Conservation (phyloP, 1,140 invertebrate species). For the Eubasilissa regina region DNA sequence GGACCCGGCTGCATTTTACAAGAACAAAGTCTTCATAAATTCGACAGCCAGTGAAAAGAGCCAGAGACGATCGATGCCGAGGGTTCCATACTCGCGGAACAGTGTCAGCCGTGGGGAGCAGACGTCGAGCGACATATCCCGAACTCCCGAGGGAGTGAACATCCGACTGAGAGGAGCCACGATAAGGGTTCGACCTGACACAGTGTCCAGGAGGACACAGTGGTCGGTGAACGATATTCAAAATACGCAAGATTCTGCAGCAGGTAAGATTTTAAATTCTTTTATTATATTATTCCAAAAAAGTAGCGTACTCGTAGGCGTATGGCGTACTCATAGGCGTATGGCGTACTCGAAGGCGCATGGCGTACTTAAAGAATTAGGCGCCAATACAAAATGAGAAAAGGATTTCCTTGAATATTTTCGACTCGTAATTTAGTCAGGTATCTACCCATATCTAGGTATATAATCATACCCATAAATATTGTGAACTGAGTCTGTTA, state of each 20-base stretch:
- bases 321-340: too few relatives aligned
- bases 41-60: constrained; percentile 29
- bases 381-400: too few relatives aligned
- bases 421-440: too few relatives aligned
- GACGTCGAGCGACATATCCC: background rate
- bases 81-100: background rate
- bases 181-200: constrained; percentile 4
- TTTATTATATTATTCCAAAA: too few relatives aligned
- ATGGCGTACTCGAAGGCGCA: too few relatives aligned
- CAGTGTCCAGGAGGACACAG: background rate
- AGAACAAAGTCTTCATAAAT: constrained; percentile 35
- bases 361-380: too few relatives aligned
- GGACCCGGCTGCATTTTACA: constrained; percentile 40
- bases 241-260: constrained; percentile 3
- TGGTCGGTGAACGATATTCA: constrained; percentile 7
- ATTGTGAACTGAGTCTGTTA: too few relatives aligned
- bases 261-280: constrained; percentile 21
- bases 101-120: background rate
- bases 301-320: too few relatives aligned
- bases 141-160: constrained; percentile 10
- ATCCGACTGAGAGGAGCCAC: constrained; percentile 19
- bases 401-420: too few relatives aligned
- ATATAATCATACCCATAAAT: too few relatives aligned
- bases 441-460: too few relatives aligned
- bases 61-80: background rate